Conservation (phyloP, 2,888 invertebrate species). For the Lacanobia wlatinum region DNA sequence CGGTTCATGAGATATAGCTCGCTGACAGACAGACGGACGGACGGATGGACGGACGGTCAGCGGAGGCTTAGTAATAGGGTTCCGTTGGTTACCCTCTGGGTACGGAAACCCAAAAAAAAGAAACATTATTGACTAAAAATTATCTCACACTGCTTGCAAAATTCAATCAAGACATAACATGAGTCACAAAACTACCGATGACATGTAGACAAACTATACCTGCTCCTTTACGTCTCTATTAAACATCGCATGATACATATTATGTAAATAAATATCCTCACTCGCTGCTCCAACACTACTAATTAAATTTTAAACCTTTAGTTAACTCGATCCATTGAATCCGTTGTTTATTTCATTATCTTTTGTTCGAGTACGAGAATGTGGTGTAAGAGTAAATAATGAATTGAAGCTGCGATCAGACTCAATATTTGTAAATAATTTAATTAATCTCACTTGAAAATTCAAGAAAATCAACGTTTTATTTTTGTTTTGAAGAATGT, state of each 20-base stretch:
- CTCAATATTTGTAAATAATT: slow-evolving; percentile 5
- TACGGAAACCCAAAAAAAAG: too few species aligned
- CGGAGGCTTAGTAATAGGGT: too few species aligned
- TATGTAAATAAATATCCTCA: neutral
- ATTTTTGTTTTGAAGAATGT: neutral
- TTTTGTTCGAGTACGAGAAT: neutral
- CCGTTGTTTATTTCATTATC: slow-evolving; percentile 33
- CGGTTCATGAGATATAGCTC: too few species aligned
- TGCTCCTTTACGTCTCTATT: neutral
- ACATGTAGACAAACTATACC: neutral
- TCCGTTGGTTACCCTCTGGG: too few species aligned
- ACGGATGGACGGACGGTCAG: too few species aligned
- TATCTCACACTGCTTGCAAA: too few species aligned
- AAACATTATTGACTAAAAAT: too few species aligned
- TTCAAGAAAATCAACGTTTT: neutral
- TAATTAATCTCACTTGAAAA: slow-evolving; percentile 14
- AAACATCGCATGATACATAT: neutral
- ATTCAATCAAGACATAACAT: too few species aligned
- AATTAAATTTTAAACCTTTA: slow-evolving; percentile 30
- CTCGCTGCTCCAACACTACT: neutral
- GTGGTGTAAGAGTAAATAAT: slow-evolving; percentile 1
- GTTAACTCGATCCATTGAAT: slow-evolving; percentile 15
- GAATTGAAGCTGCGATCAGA: slow-evolving; percentile 8
- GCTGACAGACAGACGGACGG: too few species aligned
- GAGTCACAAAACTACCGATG: neutral